These are phyloP conservation scores for Brachionus plicatilis DNA, from an alignment of 1,140 invertebrate genomes.

Conservation along the genomic window DNA sequence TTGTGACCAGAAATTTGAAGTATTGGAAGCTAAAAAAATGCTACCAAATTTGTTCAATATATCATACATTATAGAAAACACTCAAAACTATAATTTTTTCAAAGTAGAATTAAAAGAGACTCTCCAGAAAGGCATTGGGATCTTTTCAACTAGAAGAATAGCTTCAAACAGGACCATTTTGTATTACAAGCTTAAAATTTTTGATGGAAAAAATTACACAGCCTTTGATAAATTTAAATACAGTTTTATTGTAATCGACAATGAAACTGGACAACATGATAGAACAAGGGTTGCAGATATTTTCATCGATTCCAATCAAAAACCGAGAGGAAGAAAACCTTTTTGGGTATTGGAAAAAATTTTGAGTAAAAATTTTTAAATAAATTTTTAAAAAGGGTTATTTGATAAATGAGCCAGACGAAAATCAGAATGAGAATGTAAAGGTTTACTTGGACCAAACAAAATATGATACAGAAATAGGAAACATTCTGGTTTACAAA, in stretches of 20 bases:
- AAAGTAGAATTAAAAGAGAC: not conserved
- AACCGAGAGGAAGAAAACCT: not conserved
- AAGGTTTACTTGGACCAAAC: not conserved
- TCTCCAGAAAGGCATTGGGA: not conserved
- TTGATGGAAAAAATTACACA: not conserved
- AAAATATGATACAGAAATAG: not conserved
- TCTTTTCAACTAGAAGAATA: not conserved
- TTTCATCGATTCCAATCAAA: not conserved
- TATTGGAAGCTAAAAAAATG: not conserved
- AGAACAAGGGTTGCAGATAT: not conserved
- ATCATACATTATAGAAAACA: not conserved
- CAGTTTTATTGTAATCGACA: not conserved
- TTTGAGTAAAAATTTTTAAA: too few relatives aligned
- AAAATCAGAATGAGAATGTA: not conserved
- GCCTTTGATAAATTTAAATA: not conserved
- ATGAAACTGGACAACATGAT: not conserved
- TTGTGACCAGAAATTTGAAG: too few relatives aligned
- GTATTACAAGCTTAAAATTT: slow-evolving; percentile 9
- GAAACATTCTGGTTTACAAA: not conserved
- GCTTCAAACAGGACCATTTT: not conserved
- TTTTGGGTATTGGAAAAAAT: not conserved
- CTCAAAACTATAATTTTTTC: not conserved
- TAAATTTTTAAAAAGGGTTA: not conserved
- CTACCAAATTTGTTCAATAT: not conserved
- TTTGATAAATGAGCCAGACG: not conserved